Evolutionary conservation across 2,888 invertebrate genomes (phyloP).

Genomic region (Plagiodera versicolora): DNA sequence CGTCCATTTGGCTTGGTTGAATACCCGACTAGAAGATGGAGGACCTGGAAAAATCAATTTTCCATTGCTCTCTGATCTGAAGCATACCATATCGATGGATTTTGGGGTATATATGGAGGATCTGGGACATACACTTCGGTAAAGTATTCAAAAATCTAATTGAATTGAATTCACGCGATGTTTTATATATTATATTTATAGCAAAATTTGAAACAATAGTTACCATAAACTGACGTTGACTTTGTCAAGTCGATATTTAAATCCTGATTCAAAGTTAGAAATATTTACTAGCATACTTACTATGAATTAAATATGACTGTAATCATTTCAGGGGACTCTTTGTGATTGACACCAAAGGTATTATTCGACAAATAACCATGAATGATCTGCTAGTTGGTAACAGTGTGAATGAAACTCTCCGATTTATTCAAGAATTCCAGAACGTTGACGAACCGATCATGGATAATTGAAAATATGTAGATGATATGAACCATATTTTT

Average conservation of each 20-base stretch:
- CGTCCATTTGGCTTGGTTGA: conserved; percentile 90
- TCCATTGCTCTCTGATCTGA: conserved; percentile 88
- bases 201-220: too few relatives aligned
- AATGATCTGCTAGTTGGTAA: conserved; percentile 93
- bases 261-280: too few relatives aligned
- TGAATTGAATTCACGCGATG: neutral
- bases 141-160: neutral
- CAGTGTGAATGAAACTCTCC: conserved; percentile 90
- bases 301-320: neutral
- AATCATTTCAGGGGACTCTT: conserved; percentile 73
- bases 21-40: conserved; percentile 87
- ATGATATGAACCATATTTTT: too few relatives aligned
- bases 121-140: conserved; percentile 83
- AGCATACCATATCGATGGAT: conserved; percentile 87
- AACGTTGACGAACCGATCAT: conserved; percentile 78
- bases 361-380: conserved; percentile 92
- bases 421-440: conserved; percentile 93
- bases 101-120: conserved; percentile 94
- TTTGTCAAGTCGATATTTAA: too few relatives aligned
- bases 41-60: conserved; percentile 87
- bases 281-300: neutral
- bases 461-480: too few relatives aligned
- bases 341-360: conserved; percentile 87
- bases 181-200: neutral
- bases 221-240: too few relatives aligned